Evolutionary conservation across 2,888 invertebrate genomes (phyloP), one percentile per base, ranked within the genome.

Genomic region (Sesamia inferens): DNA sequence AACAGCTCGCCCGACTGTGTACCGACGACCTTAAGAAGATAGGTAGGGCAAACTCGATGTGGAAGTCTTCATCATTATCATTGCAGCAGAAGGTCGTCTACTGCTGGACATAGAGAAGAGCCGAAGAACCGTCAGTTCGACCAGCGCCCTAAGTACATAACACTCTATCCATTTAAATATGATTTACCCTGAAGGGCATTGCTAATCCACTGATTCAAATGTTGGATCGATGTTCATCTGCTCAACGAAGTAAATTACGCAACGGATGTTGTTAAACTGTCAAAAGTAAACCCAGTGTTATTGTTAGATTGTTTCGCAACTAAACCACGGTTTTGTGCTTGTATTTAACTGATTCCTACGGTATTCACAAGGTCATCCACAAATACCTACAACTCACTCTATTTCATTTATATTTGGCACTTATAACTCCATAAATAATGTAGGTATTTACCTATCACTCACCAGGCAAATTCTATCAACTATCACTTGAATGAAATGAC

Each of bases 401-500:
- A n/a, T n/a, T n/a, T n/a, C n/a, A n/a, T n/a, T n/a, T n/a, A n/a
- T n/a, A n/a, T n/a, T n/a, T n/a, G n/a, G n/a, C n/a, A n/a, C n/a
- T n/a, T 51, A 51, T 19, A 8, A 39, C 22, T 16, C 7, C 0
- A 10, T 24, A 24, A 14, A 74, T n/a, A 65, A 31, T 31, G 31
- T n/a, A 65, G 57, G n/a, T 10, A 48, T 31, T 31, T 22, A 13
- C 14, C 22, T 44, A 59, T 62, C 39, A 69, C 31, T 13, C 16
- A 51, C 24, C n/a, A 10, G n/a, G 51, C 24, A 67, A 55, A 57
- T 67, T 24, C 57, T 13, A 7, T 55, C 55, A 57, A 14, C 13
- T 1, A 64, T 8, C 11, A 70, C 58, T 54, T 44, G 44, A 63
- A 55, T 55, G 48, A 63, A 16, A 57, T 48, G 54, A 70, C 69